A percentile compares a stretch with the other conserved stretches of the same genome.
Evolutionary conservation across 2,113 vertebrate genomes (phyloP).

Genomic region (Colossoma macropomum): DNA sequence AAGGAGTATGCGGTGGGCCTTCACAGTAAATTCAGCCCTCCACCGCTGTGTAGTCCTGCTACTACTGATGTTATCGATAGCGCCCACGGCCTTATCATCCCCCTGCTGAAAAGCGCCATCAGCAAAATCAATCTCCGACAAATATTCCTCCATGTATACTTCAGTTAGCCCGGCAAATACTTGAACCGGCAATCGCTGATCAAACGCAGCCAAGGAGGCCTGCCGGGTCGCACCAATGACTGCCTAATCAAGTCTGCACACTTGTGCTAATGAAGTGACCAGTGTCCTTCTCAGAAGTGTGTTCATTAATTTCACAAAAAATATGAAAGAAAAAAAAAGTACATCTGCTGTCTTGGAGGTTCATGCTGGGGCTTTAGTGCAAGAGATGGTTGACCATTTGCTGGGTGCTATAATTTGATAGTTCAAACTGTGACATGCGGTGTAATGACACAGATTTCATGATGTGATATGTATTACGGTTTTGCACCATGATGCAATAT

Average conservation of each 20-base stretch:
- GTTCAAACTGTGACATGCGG: no score
- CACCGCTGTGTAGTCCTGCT: constrained; percentile 19
- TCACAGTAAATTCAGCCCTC: constrained; percentile 44
- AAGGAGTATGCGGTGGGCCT: constrained; percentile 27
- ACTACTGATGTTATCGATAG: constrained; percentile 40
- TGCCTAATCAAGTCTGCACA: not conserved
- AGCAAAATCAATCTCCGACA: constrained; percentile 43
- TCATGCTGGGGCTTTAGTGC: no score
- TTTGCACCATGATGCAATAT: no score
- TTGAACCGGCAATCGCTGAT: constrained; percentile 1
- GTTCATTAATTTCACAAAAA: not conserved
- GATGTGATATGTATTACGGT: no score
- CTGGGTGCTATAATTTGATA: no score
- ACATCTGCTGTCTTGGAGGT: no score
- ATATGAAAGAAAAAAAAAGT: no score
- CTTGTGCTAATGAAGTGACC: not conserved
- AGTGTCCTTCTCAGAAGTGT: not conserved
- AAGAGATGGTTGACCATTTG: no score
- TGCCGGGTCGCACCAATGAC: not conserved
- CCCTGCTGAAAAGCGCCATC: constrained; percentile 24
- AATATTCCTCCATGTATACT: constrained; percentile 45
- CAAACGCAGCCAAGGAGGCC: not conserved
- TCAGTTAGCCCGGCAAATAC: constrained; percentile 26
- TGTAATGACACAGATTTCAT: no score
- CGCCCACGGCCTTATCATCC: constrained; percentile 35